Conservation (phyloP, 2,797 vertebrate species). For the Etheostoma nigrum region DNA sequence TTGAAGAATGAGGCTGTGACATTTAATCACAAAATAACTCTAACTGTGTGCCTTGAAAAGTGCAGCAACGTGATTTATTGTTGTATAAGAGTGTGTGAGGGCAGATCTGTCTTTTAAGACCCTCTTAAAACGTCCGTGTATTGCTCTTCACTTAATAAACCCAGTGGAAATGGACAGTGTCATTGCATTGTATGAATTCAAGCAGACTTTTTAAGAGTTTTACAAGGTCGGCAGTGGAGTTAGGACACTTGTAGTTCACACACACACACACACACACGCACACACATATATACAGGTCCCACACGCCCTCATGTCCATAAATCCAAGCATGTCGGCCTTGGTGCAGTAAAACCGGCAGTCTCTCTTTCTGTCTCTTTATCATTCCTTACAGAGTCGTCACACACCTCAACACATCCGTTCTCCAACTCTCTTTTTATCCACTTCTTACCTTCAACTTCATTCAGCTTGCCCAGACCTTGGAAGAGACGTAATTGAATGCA, state of each 20-base stretch:
- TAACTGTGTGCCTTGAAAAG: conserved; percentile 31
- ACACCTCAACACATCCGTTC: conserved; percentile 70
- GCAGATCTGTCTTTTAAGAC: conserved; percentile 62
- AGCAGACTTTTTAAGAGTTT: conserved; percentile 64
- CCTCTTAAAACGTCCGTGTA: conserved; percentile 53
- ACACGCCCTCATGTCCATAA: conserved; percentile 62
- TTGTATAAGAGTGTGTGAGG: conserved; percentile 40
- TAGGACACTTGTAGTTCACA: conserved; percentile 37
- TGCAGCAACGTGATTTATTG: conserved; percentile 50
- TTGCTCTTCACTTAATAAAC: conserved; percentile 68
- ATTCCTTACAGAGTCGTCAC: conserved; percentile 75
- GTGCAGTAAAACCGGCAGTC: conserved; percentile 76
- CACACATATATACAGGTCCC: not conserved
- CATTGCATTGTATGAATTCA: conserved; percentile 46
- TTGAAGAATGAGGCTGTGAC: conserved; percentile 47
- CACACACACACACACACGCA: conserved; percentile 11
- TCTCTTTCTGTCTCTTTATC: conserved; percentile 73
- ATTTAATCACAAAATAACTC: conserved; percentile 60
- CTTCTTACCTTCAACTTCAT: conserved; percentile 48
- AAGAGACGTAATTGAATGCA: conserved; percentile 52
- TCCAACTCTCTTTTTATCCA: conserved; percentile 33
- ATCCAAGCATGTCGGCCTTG: conserved; percentile 80
- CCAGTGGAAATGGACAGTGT: conserved; percentile 54
- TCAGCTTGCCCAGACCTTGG: conserved; percentile 60
- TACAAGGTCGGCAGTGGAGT: conserved; percentile 65